Evolutionary conservation across 2,797 vertebrate genomes (phyloP).

Genomic region (Champsocephalus esox): DNA sequence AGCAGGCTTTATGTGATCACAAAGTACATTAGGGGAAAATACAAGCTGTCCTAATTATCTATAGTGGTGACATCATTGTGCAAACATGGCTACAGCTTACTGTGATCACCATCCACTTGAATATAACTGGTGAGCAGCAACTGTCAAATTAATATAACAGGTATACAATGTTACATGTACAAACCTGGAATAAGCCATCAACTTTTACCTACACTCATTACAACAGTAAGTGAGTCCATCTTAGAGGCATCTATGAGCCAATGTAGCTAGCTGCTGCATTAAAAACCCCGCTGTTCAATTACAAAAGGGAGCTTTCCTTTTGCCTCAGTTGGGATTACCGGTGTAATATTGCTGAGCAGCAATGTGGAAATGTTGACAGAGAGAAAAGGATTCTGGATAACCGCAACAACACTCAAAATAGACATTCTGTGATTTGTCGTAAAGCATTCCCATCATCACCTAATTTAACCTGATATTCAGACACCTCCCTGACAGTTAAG

Average conservation of each 20-base stretch:
- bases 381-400: not conserved
- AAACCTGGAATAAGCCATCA: not conserved
- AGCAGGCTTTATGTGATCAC: not conserved
- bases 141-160: not conserved
- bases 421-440: conserved; percentile 13
- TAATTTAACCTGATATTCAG: not conserved
- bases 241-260: not conserved
- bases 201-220: not conserved
- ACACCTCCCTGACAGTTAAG: not conserved
- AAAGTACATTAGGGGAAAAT: not conserved
- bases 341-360: not conserved
- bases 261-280: not conserved
- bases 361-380: conserved; percentile 1
- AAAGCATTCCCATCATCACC: not conserved
- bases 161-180: not conserved
- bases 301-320: not conserved
- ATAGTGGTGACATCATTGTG: not conserved
- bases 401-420: not conserved
- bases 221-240: not conserved
- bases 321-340: not conserved
- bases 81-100: not conserved
- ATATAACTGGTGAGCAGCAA: not conserved
- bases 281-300: not conserved
- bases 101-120: not conserved
- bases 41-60: not conserved